phyloP scores from a whole-genome alignment of 2,888 invertebrate species.

The Theodoxus fluviatilis region DNA sequence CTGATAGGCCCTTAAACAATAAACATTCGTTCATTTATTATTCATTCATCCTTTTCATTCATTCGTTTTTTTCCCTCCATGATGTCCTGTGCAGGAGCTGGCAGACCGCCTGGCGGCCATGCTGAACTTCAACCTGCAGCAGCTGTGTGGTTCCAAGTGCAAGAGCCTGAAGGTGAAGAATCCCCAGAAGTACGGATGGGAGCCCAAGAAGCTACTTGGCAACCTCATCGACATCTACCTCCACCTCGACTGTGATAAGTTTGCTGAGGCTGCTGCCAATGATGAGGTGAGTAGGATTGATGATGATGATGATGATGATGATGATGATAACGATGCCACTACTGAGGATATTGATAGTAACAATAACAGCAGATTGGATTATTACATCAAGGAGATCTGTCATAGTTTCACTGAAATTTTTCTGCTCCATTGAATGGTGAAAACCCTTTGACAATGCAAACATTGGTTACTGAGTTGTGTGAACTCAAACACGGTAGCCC shows the following conservation, averaged over 20 bases:
- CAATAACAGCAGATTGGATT: too few relatives aligned
- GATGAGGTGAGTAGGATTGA: conserved; percentile 79
- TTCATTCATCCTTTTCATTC: too few relatives aligned
- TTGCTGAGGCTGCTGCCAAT: conserved; percentile 80
- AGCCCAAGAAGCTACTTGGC: conserved; percentile 87
- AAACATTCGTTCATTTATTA: too few relatives aligned
- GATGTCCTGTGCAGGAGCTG: conserved; percentile 74
- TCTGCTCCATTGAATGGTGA: too few relatives aligned
- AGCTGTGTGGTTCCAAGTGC: conserved; percentile 95
- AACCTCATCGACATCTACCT: conserved; percentile 96
- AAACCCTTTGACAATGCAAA: too few relatives aligned
- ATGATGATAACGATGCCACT: background rate
- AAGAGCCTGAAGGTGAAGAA: conserved; percentile 87
- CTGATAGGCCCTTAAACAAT: too few relatives aligned
- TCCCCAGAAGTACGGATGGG: conserved; percentile 96
- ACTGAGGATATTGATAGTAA: too few relatives aligned
- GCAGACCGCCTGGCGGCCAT: conserved; percentile 95
- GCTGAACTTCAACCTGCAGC: conserved; percentile 97
- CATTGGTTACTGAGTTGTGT: too few relatives aligned
- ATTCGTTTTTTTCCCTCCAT: too few relatives aligned
- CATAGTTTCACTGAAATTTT: too few relatives aligned
- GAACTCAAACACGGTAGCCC: too few relatives aligned
- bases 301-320: background rate
- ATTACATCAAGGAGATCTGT: too few relatives aligned
- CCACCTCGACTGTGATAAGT: conserved; percentile 89